Conservation (phyloP, 2,888 invertebrate genomes). For the Argyra leucocephala region DNA sequence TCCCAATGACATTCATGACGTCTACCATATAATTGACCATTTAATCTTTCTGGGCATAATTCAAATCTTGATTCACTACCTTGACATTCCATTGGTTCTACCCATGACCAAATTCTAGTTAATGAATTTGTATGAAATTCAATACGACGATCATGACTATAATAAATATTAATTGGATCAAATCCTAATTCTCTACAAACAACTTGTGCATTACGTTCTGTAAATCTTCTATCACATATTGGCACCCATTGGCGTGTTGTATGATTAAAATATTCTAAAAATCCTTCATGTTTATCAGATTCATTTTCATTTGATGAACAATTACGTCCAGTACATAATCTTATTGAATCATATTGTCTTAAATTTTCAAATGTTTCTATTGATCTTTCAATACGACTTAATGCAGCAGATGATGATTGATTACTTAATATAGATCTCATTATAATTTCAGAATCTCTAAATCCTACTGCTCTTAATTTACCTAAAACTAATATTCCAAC, state of each 20-base stretch:
- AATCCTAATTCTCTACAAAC: slow-evolving; percentile 88
- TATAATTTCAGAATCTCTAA: slow-evolving; percentile 61
- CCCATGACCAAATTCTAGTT: slow-evolving; percentile 86
- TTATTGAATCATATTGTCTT: slow-evolving; percentile 53
- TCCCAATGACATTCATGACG: slow-evolving; percentile 81
- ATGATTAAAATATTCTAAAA: slow-evolving; percentile 86
- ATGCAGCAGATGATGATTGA: slow-evolving; percentile 32
- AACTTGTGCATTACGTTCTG: slow-evolving; percentile 92
- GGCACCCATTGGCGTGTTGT: slow-evolving; percentile 96
- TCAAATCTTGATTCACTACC: slow-evolving; percentile 68
- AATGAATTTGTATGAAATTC: slow-evolving; percentile 84
- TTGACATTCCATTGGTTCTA: slow-evolving; percentile 78
- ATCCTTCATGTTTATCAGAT: slow-evolving; percentile 63
- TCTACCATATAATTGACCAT: slow-evolving; percentile 80
- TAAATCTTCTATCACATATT: slow-evolving; percentile 89
- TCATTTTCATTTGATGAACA: slow-evolving; percentile 52
- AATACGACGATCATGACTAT: slow-evolving; percentile 73
- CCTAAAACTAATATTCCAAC: slow-evolving; percentile 93
- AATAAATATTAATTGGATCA: slow-evolving; percentile 79
- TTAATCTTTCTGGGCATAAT: slow-evolving; percentile 77
- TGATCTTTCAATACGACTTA: slow-evolving; percentile 36
- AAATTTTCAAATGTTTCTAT: slow-evolving; percentile 51
- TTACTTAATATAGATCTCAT: slow-evolving; percentile 59
- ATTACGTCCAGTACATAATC: slow-evolving; percentile 68
- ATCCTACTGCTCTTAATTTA: slow-evolving; percentile 73